phyloP scores from a whole-genome alignment of 2,113 vertebrate genomes.

The Pristiophorus japonicus region DNA sequence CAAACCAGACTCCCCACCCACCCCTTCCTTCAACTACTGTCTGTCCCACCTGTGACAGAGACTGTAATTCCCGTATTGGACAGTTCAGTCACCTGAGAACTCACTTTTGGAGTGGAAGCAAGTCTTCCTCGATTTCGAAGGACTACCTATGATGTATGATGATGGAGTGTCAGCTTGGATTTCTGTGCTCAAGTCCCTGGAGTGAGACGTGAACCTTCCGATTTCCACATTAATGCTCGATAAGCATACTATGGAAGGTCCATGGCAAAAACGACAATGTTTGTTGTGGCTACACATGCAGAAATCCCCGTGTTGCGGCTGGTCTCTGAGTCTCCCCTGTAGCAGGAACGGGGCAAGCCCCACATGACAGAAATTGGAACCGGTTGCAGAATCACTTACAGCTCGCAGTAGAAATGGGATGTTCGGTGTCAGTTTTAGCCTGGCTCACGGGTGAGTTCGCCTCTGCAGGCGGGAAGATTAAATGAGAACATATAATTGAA shows the following conservation, averaged over 20 bases:
- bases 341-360: background rate
- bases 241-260: background rate
- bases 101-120: no score
- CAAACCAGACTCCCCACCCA: no score
- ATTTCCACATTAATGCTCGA: background rate
- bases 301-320: background rate
- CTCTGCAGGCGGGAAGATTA: background rate
- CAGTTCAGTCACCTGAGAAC: no score
- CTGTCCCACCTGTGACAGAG: no score
- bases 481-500: conserved; percentile 6
- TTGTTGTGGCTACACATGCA: background rate
- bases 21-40: no score
- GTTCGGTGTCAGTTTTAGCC: background rate
- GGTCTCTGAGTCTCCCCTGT: background rate
- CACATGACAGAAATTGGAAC: background rate
- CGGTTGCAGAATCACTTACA: background rate
- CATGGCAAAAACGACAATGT: no score
- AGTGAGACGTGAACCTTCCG: no score
- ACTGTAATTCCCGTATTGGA: no score
- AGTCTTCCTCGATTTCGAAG: no score
- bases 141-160: no score
- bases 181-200: no score
- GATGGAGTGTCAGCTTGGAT: no score
- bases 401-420: background rate
- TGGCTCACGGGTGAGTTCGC: background rate